Evolutionary conservation across 2,113 vertebrate species (phyloP).

Genomic region (Quiscalus mexicanus): DNA sequence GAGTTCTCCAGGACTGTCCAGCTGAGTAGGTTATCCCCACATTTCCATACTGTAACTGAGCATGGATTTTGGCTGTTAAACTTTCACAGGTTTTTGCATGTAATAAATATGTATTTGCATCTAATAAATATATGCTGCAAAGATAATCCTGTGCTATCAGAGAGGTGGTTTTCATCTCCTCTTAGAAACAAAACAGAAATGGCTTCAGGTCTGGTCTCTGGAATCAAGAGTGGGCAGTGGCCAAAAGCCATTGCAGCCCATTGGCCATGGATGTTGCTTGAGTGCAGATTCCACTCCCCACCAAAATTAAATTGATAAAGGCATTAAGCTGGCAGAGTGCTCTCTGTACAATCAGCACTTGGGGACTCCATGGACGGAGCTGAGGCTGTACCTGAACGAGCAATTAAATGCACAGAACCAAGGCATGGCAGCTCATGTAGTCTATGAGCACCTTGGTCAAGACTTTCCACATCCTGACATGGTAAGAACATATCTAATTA

Average conservation of each 20-base stretch:
- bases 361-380: fast-evolving
- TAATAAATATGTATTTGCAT: neutral
- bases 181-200: neutral
- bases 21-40: neutral
- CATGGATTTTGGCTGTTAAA: neutral
- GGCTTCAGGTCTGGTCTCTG: neutral
- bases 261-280: neutral
- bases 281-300: neutral
- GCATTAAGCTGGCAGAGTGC: neutral
- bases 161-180: neutral
- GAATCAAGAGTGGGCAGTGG: neutral
- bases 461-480: neutral
- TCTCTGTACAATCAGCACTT: neutral
- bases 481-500: slow-evolving; percentile 1
- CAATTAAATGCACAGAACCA: neutral
- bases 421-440: neutral
- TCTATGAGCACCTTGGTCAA: neutral
- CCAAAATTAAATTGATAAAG: neutral
- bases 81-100: neutral
- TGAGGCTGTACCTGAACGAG: neutral
- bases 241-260: neutral
- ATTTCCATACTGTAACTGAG: neutral
- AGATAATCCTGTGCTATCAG: neutral
- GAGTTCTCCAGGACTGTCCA: neutral
- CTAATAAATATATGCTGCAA: neutral